Evolutionary conservation across 2,797 vertebrate genomes (phyloP).

Genomic region (Botia kubotai): DNA sequence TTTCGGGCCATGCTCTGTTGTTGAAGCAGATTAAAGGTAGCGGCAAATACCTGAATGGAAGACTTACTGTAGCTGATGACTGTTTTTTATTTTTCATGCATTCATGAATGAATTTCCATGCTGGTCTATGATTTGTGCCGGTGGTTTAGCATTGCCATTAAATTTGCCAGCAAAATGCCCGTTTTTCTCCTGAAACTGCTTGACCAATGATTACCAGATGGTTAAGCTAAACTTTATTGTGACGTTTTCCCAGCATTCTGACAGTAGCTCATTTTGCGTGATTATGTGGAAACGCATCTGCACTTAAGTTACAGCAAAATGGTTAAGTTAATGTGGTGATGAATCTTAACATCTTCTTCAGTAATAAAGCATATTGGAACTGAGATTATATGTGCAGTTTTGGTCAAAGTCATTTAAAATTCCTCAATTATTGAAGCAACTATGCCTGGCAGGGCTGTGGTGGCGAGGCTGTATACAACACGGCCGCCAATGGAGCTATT

Average conservation of each 20-base stretch:
- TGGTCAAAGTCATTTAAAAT: slow-evolving; percentile 32
- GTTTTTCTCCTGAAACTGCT: not conserved
- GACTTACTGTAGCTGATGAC: too few species aligned
- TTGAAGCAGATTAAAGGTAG: slow-evolving; percentile 17
- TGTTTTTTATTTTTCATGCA: too few species aligned
- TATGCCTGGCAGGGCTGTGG: slow-evolving; percentile 17
- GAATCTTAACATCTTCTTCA: slow-evolving; percentile 9
- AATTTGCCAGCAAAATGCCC: not conserved
- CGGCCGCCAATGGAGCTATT: slow-evolving; percentile 2
- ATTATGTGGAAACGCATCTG: not conserved
- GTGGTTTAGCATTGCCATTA: not conserved
- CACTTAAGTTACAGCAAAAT: not conserved
- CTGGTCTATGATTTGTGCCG: not conserved
- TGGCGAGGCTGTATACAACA: slow-evolving; percentile 1
- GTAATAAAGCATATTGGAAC: slow-evolving; percentile 14
- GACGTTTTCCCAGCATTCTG: not conserved
- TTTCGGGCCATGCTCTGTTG: slow-evolving; percentile 30
- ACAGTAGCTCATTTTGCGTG: not conserved
- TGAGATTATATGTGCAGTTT: slow-evolving; percentile 10
- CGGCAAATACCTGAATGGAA: not conserved
- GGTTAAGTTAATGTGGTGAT: not conserved
- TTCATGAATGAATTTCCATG: not conserved
- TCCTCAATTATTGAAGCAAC: slow-evolving; percentile 33
- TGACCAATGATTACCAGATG: not conserved
- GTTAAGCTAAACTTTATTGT: not conserved